Base-by-base conservation (phyloP, 1,140 invertebrate species). In the Pseudachorutes palmiensis region DNA sequence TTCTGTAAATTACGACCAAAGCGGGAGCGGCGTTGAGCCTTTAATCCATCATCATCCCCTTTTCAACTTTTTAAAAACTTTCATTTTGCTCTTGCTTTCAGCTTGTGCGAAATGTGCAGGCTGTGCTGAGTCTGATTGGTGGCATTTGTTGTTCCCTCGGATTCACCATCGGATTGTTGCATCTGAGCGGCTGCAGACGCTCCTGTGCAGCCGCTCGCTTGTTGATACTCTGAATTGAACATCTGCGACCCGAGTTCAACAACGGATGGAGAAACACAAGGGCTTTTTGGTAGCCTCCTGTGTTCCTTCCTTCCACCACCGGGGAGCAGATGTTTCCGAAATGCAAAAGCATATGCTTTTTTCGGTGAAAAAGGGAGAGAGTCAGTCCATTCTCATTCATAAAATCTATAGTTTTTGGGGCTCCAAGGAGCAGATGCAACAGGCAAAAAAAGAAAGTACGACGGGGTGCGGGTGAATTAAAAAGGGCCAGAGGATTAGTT, bases 331-430 rank as follows among this genome's bases (percentile, higher is more conserved):
- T 55, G 51, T 55, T 55, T 55, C 51, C 51, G 9, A 45, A 55
- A 55, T 55, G 51, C 24, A 24, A 55, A 55, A 55, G 51, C 51
- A 55, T 55, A 55, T 55, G 51, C 24, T 55, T 55, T 55, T 45
- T 45, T 45, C 19, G 9, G 9, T 26, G 51, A 22, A 22, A 22
- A 55, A 55, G 24, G 24, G 51, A 22, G 24, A 55, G 36, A 9
- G n/a, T 24, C 12, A 55, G 51, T 9, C 14, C 51, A 16, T 55
- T 55, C 51, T 55, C 51, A 55, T 55, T 55, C 51, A 55, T 55
- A 55, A 55, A 45, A 45, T 45, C 36, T 19, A 45, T 45, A 45
- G n/a, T n/a, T n/a, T n/a, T n/a, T n/a, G n/a, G n/a, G 36, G 5
- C 19, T 41, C 36, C 36, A 41, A 41, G 19, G 51, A 55, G 51